A percentile compares a stretch with the other conserved stretches of the same genome.
Conservation (phyloP, 2,113 vertebrate genomes). For the Hypanus sabinus region DNA sequence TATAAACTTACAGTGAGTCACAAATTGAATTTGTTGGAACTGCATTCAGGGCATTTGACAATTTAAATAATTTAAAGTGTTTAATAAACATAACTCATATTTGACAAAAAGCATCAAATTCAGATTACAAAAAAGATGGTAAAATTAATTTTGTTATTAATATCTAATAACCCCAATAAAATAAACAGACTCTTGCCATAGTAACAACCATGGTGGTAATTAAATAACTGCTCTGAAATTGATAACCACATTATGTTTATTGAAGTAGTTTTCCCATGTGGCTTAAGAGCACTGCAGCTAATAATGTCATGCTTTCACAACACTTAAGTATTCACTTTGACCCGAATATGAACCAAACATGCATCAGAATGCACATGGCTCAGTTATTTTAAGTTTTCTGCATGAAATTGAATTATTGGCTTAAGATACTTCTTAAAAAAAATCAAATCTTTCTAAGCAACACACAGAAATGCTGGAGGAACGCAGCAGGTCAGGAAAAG, state of each 20-base stretch:
- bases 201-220: conserved; percentile 1
- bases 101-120: not conserved
- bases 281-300: not conserved
- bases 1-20: not conserved
- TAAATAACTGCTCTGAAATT: not conserved
- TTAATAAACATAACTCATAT: not conserved
- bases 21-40: not conserved
- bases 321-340: not conserved
- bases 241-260: not conserved
- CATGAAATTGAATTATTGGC: not conserved
- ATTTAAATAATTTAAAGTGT: not conserved
- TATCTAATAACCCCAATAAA: not conserved
- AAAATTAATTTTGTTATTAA: not conserved
- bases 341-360: conserved; percentile 20
- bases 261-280: conserved; percentile 8
- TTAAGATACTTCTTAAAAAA: not conserved
- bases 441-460: too few relatives aligned
- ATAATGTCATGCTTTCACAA: not conserved
- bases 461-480: too few relatives aligned
- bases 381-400: not conserved
- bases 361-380: not conserved
- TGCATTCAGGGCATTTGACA: not conserved
- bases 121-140: not conserved
- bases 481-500: too few relatives aligned
- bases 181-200: not conserved